Evolutionary conservation across 2,888 invertebrate genomes (phyloP), one percentile per base, ranked within the genome.

Genomic region (Autographa gamma): DNA sequence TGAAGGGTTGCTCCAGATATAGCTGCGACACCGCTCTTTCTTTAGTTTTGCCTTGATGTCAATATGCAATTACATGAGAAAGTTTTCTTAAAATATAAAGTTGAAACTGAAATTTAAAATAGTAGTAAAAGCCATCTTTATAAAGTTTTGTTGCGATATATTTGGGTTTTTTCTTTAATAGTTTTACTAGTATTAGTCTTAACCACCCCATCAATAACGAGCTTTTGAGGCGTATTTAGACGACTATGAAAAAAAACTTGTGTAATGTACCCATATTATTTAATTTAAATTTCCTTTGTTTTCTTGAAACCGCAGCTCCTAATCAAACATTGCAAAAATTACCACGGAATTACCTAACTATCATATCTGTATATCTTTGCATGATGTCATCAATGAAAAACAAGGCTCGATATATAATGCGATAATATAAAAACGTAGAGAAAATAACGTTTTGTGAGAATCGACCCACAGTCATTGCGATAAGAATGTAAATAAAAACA

Each of bases 341-440:
- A 38, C 38, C 2, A 38, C 38, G 2, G 11, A 2, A 9, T 38
- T 38, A 38, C 38, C 38, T 38, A n/a, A 6, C 6, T 48, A 48
- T 48, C n/a, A n/a, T n/a, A 48, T 48, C 48, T n/a, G 48, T 11
- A 38, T 48, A n/a, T 48, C 48, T n/a, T n/a, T 8, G 48, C 8
- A 48, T 48, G 48, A 48, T 48, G 48, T 48, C 48, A 48, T 48
- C 48, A 48, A n/a, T 48, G 48, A n/a, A 48, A 48, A 48, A n/a
- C 48, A 48, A 48, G n/a, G n/a, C n/a, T n/a, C 48, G n/a, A 48
- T 48, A 48, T 48, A 43, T n/a, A n/a, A n/a, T n/a, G n/a, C n/a
- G 48, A 48, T n/a, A 48, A 48, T n/a, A 16, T 16, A n/a, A 48
- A 38, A n/a, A 48, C n/a, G 48, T 48, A 25, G 16, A n/a, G 48